Percentiles rank a stretch among this genome's conserved stretches.
Evolutionary conservation across 2,797 vertebrate species (phyloP).

Genomic region (Agapornis canus): DNA sequence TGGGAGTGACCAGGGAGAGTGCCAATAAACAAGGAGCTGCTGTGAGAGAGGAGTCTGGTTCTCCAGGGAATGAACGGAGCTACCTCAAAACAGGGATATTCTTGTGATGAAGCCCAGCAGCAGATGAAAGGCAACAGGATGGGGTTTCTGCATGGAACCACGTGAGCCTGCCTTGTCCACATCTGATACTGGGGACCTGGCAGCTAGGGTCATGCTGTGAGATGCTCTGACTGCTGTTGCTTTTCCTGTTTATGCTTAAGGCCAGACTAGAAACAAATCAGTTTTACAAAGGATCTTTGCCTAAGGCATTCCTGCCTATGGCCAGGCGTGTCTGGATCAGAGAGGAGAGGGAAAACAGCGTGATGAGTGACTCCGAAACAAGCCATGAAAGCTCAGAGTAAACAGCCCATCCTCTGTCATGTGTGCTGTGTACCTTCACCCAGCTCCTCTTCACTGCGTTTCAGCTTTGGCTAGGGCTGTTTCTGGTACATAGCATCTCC

Average conservation of each 20-base stretch:
- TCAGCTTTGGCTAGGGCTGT: neutral
- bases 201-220: neutral
- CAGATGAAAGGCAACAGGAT: neutral
- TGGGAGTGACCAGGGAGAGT: rapidly evolving
- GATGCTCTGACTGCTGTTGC: slow-evolving; percentile 2
- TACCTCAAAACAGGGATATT: neutral
- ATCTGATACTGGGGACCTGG: neutral
- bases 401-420: neutral
- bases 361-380: neutral
- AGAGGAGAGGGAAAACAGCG: neutral
- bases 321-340: slow-evolving; percentile 46
- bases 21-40: rapidly evolving
- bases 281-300: slow-evolving; percentile 31
- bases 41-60: neutral
- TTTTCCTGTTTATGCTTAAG: slow-evolving; percentile 56
- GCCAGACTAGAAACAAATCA: slow-evolving; percentile 26
- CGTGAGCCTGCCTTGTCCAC: neutral
- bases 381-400: rapidly evolving
- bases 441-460: neutral
- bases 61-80: neutral
- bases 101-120: neutral
- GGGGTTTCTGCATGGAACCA: neutral
- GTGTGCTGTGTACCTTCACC: neutral
- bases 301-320: slow-evolving; percentile 1
- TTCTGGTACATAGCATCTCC: rapidly evolving